These are phyloP conservation scores for Aspidiotus rigidus DNA, from an alignment of 2,888 invertebrate genomes.

Conservation along the genomic window DNA sequence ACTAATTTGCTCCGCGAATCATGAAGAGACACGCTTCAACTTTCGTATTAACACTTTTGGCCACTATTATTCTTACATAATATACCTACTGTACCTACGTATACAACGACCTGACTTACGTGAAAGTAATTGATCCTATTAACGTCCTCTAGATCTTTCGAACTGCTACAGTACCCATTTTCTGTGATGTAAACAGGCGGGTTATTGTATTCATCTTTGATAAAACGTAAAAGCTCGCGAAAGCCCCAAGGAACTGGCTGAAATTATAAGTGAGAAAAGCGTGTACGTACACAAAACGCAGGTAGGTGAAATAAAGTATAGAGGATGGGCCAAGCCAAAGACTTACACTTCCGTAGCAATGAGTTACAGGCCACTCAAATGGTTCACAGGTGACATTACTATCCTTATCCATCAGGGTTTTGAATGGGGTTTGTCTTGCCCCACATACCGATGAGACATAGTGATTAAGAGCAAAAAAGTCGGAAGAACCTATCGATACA, in stretches of 20 bases:
- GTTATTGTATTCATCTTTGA: conserved; percentile 41
- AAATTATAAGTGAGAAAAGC: too few species aligned
- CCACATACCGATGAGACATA: conserved; percentile 53
- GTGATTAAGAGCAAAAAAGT: conserved; percentile 66
- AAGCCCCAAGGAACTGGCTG: conserved; percentile 47
- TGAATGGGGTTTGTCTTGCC: conserved; percentile 17
- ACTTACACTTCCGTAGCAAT: too few species aligned
- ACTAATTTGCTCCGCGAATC: too few species aligned
- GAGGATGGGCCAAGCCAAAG: too few species aligned
- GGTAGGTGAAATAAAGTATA: too few species aligned
- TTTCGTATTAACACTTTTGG: too few species aligned
- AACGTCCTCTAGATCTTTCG: not conserved
- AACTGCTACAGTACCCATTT: conserved; percentile 42
- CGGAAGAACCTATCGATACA: conserved; percentile 51
- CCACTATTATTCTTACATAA: too few species aligned
- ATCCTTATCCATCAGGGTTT: conserved; percentile 12
- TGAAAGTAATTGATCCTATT: not conserved
- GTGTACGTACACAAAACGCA: too few species aligned
- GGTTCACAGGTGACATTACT: not conserved
- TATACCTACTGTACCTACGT: too few species aligned
- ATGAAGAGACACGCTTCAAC: too few species aligned
- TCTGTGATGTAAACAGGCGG: conserved; percentile 43
- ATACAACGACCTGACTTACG: not conserved
- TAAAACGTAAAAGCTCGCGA: conserved; percentile 44
- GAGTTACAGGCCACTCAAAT: too few species aligned